Evolutionary conservation across 2,888 invertebrate species (phyloP).

Genomic region (Netelia virgata): DNA sequence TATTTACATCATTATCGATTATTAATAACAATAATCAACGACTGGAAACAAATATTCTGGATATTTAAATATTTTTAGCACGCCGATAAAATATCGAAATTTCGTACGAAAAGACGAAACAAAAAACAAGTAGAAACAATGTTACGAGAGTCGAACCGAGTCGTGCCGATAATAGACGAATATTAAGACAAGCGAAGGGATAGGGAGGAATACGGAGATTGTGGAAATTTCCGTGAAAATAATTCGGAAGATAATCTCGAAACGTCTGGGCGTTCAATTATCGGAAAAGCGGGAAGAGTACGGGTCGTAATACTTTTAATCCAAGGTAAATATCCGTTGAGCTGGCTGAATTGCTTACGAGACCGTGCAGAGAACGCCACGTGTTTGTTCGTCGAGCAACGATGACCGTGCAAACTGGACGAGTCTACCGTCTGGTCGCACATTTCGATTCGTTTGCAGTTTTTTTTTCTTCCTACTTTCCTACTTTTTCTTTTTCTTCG

Average conservation of each 20-base stretch:
- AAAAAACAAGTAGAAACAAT: too few species aligned
- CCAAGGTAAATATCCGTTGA: conserved; percentile 11
- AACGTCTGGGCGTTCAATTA: neutral
- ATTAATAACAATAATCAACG: too few species aligned
- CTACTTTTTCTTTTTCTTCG: neutral
- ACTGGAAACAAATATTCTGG: too few species aligned
- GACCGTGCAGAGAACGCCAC: neutral
- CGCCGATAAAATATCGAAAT: too few species aligned
- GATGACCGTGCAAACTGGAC: conserved; percentile 28
- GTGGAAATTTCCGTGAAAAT: neutral
- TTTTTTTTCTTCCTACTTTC: neutral
- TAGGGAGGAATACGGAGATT: neutral
- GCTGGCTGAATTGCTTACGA: conserved; percentile 19
- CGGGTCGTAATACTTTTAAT: neutral
- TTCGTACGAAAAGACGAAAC: too few species aligned
- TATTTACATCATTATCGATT: too few species aligned
- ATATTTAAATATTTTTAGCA: too few species aligned
- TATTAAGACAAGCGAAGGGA: neutral
- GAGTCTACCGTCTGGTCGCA: conserved; percentile 13
- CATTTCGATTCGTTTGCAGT: conserved; percentile 42
- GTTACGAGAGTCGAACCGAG: neutral
- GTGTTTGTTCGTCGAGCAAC: conserved; percentile 23
- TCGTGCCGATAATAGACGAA: neutral
- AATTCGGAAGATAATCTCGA: neutral
- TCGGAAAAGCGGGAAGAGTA: neutral